phyloP scores from a whole-genome alignment of 2,888 invertebrate species.

The Ophion costatus region DNA sequence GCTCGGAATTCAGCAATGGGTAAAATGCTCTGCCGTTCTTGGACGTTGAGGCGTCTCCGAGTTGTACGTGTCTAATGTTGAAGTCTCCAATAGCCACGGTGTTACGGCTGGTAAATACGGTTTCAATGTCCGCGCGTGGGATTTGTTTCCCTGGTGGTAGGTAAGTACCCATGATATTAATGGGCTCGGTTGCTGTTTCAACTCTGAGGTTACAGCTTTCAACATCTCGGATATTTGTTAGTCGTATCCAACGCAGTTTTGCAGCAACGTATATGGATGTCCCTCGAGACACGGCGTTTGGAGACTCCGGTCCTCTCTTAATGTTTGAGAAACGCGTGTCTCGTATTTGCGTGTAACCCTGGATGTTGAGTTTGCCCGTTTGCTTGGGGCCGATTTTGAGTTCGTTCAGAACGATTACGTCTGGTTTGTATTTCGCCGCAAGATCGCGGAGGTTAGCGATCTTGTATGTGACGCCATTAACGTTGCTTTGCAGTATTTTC shows the following conservation, averaged over 20 bases:
- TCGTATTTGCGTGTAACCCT: background rate
- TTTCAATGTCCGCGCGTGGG: too few relatives aligned
- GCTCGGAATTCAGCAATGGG: conserved; percentile 2
- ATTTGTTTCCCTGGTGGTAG: too few relatives aligned
- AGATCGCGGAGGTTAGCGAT: background rate
- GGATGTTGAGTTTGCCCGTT: background rate
- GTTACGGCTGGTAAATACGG: background rate
- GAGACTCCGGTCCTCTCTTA: conserved; percentile 2
- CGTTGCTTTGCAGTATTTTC: conserved; percentile 6
- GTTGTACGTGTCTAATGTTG: conserved; percentile 2
- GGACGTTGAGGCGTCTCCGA: conserved; percentile 3
- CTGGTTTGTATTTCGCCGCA: conserved; percentile 1
- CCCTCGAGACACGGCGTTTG: conserved; percentile 6
- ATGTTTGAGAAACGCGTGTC: conserved; percentile 5
- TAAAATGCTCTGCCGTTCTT: conserved; percentile 2
- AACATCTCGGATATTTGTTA: too few relatives aligned
- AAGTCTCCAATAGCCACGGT: conserved; percentile 7
- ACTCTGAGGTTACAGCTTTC: too few relatives aligned
- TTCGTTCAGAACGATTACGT: conserved; percentile 1
- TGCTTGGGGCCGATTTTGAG: conserved; percentile 5
- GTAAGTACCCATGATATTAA: too few relatives aligned
- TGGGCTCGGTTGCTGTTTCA: too few relatives aligned
- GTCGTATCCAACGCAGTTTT: background rate
- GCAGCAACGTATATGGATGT: background rate
- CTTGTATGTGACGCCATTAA: background rate